These are phyloP conservation scores for Dipodomys stephensi DNA, from an alignment of 2,113 vertebrate genomes.

Conservation along the genomic window DNA sequence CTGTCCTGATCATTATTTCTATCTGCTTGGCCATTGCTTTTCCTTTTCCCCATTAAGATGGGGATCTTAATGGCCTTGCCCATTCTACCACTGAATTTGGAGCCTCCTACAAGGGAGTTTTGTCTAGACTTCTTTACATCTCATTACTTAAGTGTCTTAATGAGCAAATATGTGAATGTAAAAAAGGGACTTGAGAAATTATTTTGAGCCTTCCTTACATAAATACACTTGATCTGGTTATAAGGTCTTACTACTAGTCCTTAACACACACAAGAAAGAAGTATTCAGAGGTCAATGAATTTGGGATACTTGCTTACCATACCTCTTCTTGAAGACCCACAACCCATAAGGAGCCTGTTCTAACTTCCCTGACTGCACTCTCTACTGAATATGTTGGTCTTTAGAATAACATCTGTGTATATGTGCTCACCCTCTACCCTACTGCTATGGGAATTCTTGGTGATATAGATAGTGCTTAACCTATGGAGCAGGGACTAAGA, in stretches of 20 bases:
- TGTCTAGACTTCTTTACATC: not conserved
- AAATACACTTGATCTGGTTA: not conserved
- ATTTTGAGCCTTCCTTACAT: not conserved
- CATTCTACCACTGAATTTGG: not conserved
- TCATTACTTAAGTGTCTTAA: not conserved
- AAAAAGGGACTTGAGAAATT: not conserved
- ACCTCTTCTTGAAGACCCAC: not conserved
- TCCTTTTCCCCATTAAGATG: not conserved
- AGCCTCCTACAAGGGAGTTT: not conserved
- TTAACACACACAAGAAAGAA: not conserved
- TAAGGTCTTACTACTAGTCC: not conserved
- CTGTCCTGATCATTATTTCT: fast-evolving
- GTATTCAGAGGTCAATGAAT: not conserved
- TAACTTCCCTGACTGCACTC: not conserved
- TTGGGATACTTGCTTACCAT: not conserved
- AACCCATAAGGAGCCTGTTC: not conserved
- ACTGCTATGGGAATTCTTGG: not conserved
- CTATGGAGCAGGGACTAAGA: not conserved
- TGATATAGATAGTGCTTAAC: not conserved
- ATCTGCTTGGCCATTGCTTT: not conserved
- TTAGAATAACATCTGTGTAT: not conserved
- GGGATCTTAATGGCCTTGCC: not conserved
- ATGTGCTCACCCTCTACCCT: not conserved
- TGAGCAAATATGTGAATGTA: conserved; percentile 1
- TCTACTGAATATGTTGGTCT: not conserved